Base-by-base conservation (phyloP, 2,113 vertebrate species). In the Caranx melampygus region DNA sequence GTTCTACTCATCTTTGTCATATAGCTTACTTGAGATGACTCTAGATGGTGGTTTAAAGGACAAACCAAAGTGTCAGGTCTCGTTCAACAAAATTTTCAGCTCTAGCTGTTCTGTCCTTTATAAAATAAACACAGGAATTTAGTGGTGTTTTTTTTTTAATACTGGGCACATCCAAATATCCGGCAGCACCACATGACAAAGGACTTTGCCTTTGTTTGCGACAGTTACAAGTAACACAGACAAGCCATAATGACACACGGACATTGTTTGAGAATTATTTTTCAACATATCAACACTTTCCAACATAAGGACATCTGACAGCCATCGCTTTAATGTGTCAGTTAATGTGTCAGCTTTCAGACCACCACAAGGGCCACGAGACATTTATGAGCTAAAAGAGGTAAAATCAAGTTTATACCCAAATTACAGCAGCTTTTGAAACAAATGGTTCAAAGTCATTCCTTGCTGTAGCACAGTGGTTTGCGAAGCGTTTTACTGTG, bases 401-500 rank as follows among this genome's bases (percentile, higher is more conserved):
- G 34, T 35, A 31, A 57, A 35, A 45, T 40, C 26, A 26, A 15
- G 8, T 74, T 1, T 37, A 15, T 58, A 58, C 40, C 11, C 18
- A 8, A 15, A 20, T 69, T 10, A 37, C 0, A 62, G 75, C 57
- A 15, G 21, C 16, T 78, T 51, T 31, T 3, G 13, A 62, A 45
- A 49, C 34, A 4, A 61, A 72, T 31, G 12, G 4, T 3, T 12
- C 31, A 60, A 52, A 42, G n/a, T 13, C 40, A 13, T 31, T 58
- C 58, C 33, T 62, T 35, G 26, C 20, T 35, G 40, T 9, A 18
- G 61, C 13, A 18, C 61, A 13, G 16, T 51, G 57, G 42, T 70
- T 63, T 55, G 26, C 20, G 68, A 62, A 57, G 76, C 3, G 0
- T 69, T 70, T 75, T 42, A 79, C 37, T 64, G 33, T 55, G n/a